These are phyloP conservation scores for Tetrao urogallus DNA, from an alignment of 2,113 vertebrate genomes.

Conservation along the genomic window DNA sequence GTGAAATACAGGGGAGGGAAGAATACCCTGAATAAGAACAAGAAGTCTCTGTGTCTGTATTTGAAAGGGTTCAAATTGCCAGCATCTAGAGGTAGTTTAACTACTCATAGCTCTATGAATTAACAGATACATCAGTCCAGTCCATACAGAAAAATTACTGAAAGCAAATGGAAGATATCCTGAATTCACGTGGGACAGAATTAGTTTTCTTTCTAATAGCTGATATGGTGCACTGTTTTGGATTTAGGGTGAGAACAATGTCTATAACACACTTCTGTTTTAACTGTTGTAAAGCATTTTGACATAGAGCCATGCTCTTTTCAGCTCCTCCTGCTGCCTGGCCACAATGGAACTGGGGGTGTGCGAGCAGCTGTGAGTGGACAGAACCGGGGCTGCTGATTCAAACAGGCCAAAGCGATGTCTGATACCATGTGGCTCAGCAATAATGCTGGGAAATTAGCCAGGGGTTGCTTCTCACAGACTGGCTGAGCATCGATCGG, in stretches of 20 bases:
- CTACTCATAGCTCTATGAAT: background rate
- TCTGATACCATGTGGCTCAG: too few relatives aligned
- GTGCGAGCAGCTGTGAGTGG: too few relatives aligned
- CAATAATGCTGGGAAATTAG: too few relatives aligned
- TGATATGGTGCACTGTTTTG: background rate
- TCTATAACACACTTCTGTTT: background rate
- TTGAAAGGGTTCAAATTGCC: background rate
- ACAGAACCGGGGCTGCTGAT: too few relatives aligned
- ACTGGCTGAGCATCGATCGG: too few relatives aligned
- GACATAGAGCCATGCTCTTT: background rate
- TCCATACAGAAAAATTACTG: background rate
- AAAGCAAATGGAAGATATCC: background rate
- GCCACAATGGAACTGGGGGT: too few relatives aligned
- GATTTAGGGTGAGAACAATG: background rate
- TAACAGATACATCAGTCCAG: background rate
- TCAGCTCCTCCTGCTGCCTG: too few relatives aligned
- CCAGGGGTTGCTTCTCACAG: too few relatives aligned
- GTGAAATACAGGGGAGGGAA: background rate
- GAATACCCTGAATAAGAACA: background rate
- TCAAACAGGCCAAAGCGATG: too few relatives aligned
- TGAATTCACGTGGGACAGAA: background rate
- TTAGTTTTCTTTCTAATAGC: background rate
- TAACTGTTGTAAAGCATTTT: background rate
- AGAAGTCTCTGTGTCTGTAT: background rate
- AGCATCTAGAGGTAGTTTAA: background rate